Conservation (phyloP, 2,888 invertebrate genomes). For the Bibio marci region DNA sequence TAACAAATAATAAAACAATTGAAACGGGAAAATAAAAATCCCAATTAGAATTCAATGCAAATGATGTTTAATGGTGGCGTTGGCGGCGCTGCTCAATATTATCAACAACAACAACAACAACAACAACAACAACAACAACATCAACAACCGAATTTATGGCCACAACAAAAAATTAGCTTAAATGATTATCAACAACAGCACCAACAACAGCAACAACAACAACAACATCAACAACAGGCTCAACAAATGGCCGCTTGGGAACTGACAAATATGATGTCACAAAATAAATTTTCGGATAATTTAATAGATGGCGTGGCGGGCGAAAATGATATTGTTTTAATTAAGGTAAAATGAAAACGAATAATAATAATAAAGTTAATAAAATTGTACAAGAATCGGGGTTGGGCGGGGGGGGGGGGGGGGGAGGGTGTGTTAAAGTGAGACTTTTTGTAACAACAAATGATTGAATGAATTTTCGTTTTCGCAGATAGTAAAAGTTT, state of each 20-base stretch:
- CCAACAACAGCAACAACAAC: conserved; percentile 20
- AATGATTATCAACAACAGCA: conserved; percentile 11
- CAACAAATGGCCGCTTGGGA: conserved; percentile 33
- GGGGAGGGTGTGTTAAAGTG: no score
- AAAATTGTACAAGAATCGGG: background rate
- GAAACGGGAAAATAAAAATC: no score
- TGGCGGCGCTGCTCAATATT: background rate
- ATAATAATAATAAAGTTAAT: no score
- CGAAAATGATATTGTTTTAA: conserved; percentile 29
- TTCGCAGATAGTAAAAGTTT: no score
- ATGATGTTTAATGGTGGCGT: no score
- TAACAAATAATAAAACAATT: no score
- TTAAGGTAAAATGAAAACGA: no score
- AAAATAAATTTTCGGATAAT: conserved; percentile 11
- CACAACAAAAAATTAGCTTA: conserved; percentile 7
- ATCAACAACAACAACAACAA: conserved; percentile 1
- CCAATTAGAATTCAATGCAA: no score
- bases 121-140: conserved; percentile 12
- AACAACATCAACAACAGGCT: conserved; percentile 22
- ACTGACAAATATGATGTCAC: conserved; percentile 30
- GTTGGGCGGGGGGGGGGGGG: background rate
- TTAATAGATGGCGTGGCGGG: conserved; percentile 12
- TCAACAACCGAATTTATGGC: conserved; percentile 29
- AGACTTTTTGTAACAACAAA: no score
- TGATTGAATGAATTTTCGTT: no score